Evolutionary conservation across 2,113 vertebrate genomes (phyloP).

Genomic region (Eudyptes chrysolophus): DNA sequence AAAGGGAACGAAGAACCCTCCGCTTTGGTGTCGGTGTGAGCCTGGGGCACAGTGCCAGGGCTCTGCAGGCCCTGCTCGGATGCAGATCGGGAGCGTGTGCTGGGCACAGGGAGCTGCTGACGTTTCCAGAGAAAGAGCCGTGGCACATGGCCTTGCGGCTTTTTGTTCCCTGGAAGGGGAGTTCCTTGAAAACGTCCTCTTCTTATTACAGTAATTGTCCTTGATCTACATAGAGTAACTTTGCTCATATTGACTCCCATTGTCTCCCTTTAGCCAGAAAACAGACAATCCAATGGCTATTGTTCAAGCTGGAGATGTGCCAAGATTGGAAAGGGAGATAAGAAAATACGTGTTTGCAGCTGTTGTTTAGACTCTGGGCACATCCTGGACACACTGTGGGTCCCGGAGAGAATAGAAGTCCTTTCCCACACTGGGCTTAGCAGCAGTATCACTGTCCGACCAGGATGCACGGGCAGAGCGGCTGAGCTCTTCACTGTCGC

Average conservation of each 20-base stretch:
- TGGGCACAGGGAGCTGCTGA: not conserved
- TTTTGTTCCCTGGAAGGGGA: not conserved
- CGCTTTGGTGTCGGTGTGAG: not conserved
- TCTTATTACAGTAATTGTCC: not conserved
- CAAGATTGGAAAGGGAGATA: slow-evolving; percentile 19
- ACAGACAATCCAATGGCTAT: not conserved
- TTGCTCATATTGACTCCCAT: not conserved
- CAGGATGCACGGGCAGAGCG: not conserved
- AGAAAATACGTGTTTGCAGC: slow-evolving; percentile 11
- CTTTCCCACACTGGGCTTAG: not conserved
- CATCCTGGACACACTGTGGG: not conserved
- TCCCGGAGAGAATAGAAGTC: not conserved
- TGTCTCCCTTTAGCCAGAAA: slow-evolving; percentile 8
- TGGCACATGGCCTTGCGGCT: not conserved
- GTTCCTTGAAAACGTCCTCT: not conserved
- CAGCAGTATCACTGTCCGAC: not conserved
- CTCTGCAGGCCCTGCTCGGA: accelerated
- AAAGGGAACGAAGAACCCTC: not conserved
- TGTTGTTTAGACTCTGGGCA: slow-evolving; percentile 17
- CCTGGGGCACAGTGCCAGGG: not conserved
- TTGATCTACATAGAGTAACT: not conserved
- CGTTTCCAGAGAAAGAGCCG: not conserved
- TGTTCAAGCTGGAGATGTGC: slow-evolving; percentile 26
- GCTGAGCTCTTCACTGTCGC: not conserved
- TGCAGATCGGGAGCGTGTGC: accelerated